Evolutionary conservation across 2,888 invertebrate species (phyloP).

Genomic region (Netelia virgata): DNA sequence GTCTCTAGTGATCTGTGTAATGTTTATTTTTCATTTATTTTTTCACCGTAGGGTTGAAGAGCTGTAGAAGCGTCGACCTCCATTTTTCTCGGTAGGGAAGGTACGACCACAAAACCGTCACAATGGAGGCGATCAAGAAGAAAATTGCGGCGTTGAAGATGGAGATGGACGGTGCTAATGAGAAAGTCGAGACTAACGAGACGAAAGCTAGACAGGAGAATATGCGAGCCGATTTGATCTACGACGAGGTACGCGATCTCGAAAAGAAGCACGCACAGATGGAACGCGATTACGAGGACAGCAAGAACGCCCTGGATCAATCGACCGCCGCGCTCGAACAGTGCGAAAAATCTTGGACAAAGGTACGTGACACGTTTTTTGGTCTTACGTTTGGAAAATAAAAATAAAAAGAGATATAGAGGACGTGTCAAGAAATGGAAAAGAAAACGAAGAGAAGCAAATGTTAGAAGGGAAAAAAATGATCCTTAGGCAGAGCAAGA

Average conservation of each 20-base stretch:
- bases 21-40: conserved; percentile 12
- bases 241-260: conserved; percentile 97
- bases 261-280: conserved; percentile 98
- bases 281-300: conserved; percentile 95
- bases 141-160: conserved; percentile 91
- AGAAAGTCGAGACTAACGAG: conserved; percentile 89
- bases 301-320: conserved; percentile 95
- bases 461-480: conserved; percentile 27
- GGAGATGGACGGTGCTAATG: conserved; percentile 90
- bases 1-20: neutral
- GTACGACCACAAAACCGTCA: conserved; percentile 69
- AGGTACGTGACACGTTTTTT: conserved; percentile 86
- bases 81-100: conserved; percentile 58
- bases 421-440: neutral
- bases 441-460: neutral
- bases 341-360: conserved; percentile 95
- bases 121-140: conserved; percentile 92
- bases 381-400: neutral
- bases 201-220: conserved; percentile 87
- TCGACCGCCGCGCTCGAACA: conserved; percentile 97
- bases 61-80: conserved; percentile 52
- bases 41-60: conserved; percentile 56
- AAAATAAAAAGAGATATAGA: neutral
- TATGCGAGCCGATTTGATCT: conserved; percentile 86
- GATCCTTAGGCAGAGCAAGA: conserved; percentile 87